phyloP scores from a whole-genome alignment of 2,797 vertebrate genomes.

The Enteromius afrohamiltoni region DNA sequence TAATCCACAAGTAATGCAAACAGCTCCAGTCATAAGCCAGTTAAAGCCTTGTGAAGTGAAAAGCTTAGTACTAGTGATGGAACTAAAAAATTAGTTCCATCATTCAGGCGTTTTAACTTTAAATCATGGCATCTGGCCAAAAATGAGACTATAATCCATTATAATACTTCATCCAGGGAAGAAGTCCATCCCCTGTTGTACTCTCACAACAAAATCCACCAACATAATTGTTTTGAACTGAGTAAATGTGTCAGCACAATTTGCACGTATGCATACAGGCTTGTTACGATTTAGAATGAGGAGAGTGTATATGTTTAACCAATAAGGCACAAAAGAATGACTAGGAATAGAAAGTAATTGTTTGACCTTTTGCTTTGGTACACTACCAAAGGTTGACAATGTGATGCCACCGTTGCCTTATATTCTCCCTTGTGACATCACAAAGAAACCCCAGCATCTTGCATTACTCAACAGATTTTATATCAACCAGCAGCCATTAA shows the following conservation, averaged over 20 bases:
- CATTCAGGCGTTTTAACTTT: background rate
- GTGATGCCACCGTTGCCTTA: background rate
- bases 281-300: background rate
- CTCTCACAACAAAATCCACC: background rate
- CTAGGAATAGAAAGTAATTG: background rate
- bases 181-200: background rate
- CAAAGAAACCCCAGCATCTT: background rate
- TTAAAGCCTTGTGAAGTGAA: background rate
- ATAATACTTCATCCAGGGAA: background rate
- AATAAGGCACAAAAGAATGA: background rate
- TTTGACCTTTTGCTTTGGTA: conserved; percentile 28
- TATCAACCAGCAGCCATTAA: conserved; percentile 21
- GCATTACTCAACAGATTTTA: conserved; percentile 16
- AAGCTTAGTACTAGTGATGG: no score
- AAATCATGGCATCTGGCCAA: background rate
- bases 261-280: background rate
- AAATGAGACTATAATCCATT: background rate
- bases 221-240: background rate
- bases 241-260: background rate
- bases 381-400: background rate
- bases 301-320: conserved; percentile 6
- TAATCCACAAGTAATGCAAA: background rate
- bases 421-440: conserved; percentile 19
- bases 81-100: background rate
- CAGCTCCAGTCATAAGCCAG: background rate